Base-by-base conservation (phyloP, 2,113 vertebrate species). In the Leptocoma aspasia region DNA sequence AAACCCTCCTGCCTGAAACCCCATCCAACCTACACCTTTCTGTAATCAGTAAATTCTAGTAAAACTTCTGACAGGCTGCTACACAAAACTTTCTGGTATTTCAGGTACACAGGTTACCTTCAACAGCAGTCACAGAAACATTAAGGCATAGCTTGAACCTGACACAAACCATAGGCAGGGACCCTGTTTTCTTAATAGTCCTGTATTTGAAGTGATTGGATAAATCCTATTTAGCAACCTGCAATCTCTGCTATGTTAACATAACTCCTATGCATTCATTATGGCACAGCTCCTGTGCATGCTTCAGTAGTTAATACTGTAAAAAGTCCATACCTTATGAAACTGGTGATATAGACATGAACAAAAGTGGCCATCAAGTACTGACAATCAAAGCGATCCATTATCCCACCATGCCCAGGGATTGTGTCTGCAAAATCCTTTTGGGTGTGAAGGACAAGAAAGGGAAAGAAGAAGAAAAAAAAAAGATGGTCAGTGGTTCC, bases 381-480 rank as follows among this genome's bases (percentile, higher is more conserved):
- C 98, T 99, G 99, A 86, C 99, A 99, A 86, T 99, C 99, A 75
- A 99, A 99, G 42, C 99, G 99, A 96, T 99, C 99, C 99, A 99
- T 99, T 97, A 99, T 99, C 39, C 99, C 99, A 0, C 99, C 99
- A 3, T 99, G 99, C 9, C 99, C 99, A 12, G 99, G 99, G 96
- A 99, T 99, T 42, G 99, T 99, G 97, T 98, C 98, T 69, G 99
- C 99, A 81, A 99, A 99, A 97, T 99, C 99, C 99, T 99, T 95
- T 42, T 60, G 93, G 86, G 57, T 56, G 30, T 30, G n/a, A 84
- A 60, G 66, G 64, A 57, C 1, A 1, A 13, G 19, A 9, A 26
- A 6, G 2, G 2, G 9, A 15, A 28, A 50, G 37, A 39, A 59
- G 4, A 82, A n/a, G n/a, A 27, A 26, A 31, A 10, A n/a, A 37